Base-by-base conservation (phyloP, 35 echinoderm and acorn worm species). In the Eucidaris tribuloides region DNA sequence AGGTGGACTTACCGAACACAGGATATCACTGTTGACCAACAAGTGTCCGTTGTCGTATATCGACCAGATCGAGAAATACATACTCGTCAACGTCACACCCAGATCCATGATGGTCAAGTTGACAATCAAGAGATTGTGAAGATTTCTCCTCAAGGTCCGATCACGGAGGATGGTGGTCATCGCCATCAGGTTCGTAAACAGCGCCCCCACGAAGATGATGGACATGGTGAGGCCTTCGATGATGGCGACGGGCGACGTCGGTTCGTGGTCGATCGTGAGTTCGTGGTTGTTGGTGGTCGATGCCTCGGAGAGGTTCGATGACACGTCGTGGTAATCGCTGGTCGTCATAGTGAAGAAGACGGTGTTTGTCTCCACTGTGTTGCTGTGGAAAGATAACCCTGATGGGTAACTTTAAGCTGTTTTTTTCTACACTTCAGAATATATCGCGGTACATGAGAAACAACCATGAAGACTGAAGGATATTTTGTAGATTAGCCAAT, bases 101-200 rank as follows among this genome's bases (percentile, higher is more conserved):
- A 52, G 48, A n/a, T 52, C 48, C 48, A 52, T 52, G 48, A 9
- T 11, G n/a, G n/a, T 52, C 48, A 52, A 52, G 48, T 9, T 52
- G 48, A 52, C 9, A n/a, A 52, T 52, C 9, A 52, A n/a, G n/a
- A n/a, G 9, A n/a, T n/a, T 52, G 48, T 52, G 48, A n/a, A 52
- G 48, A n/a, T 52, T 52, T n/a, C 9, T 11, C 48, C 48, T 52
- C 48, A 52, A 52, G 9, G 9, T 9, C 48, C n/a, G 9, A 44
- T 74, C 68, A 13, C n/a, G 29, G 35, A 74, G 68, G 25, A 74
- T 74, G 9, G 68, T 74, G 68, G 40, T 44, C 37, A 74, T 74
- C 0, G 68, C 68, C 68, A 74, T 74, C 37, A 74, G 41, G 37
- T 74, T 74, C 5, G 68, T 40, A 24, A 74, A 74, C 11, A 74